phyloP scores from a whole-genome alignment of 2,888 invertebrate genomes.

The Baccha elongata region DNA sequence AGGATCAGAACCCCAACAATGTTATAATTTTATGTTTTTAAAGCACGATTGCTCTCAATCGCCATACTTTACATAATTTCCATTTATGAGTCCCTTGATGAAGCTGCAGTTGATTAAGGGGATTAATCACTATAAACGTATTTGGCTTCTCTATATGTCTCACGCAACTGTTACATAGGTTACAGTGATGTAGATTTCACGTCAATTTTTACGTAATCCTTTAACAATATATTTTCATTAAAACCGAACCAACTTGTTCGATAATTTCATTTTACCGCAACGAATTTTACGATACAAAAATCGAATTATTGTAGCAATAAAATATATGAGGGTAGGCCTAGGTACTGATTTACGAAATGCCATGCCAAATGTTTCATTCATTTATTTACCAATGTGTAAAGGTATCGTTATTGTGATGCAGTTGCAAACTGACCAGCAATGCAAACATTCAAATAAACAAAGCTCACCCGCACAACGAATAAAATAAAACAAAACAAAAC shows the following conservation, averaged over 20 bases:
- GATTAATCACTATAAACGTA: conserved; percentile 12
- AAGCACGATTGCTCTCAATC: too few relatives aligned
- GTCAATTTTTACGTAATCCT: conserved; percentile 10
- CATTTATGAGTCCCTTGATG: background rate
- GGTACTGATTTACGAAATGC: conserved; percentile 1
- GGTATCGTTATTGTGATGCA: conserved; percentile 15
- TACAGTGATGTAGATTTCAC: conserved; percentile 5
- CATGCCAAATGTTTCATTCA: conserved; percentile 7
- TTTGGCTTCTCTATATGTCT: conserved; percentile 4
- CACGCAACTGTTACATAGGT: conserved; percentile 13
- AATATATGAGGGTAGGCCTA: conserved; percentile 27
- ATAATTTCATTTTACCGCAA: conserved; percentile 55
- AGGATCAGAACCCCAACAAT: too few relatives aligned
- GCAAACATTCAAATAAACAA: conserved; percentile 45
- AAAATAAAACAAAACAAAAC: conserved; percentile 16
- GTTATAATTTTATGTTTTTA: too few relatives aligned
- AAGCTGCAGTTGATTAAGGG: conserved; percentile 4
- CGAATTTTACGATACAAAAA: conserved; percentile 26
- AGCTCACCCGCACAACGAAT: background rate
- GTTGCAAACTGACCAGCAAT: conserved; percentile 38
- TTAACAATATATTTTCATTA: conserved; percentile 35
- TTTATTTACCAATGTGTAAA: background rate
- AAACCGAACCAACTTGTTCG: conserved; percentile 31
- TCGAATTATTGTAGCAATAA: conserved; percentile 45
- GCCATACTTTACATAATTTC: too few relatives aligned